phyloP scores from a whole-genome alignment of 2,888 invertebrate genomes.

The Cancer borealis region DNA sequence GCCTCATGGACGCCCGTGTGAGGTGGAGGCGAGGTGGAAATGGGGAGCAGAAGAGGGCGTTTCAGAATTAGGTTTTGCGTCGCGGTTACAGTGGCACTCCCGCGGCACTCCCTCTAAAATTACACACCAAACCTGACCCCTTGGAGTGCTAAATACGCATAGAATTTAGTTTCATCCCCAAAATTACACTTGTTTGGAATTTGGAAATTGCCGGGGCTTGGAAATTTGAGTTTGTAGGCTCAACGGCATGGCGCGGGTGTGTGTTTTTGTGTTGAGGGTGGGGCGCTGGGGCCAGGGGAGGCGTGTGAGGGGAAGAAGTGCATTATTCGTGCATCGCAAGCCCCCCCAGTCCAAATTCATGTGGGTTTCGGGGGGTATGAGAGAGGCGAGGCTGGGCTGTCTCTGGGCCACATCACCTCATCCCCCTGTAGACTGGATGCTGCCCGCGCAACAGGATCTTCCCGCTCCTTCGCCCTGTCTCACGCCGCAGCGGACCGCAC shows the following conservation, averaged over 20 bases:
- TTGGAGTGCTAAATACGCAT: neutral
- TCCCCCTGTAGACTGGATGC: slow-evolving; percentile 63
- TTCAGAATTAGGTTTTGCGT: neutral
- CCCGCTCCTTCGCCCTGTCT: slow-evolving; percentile 13
- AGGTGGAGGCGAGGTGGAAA: neutral
- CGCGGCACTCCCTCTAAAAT: neutral
- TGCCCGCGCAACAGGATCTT: slow-evolving; percentile 24
- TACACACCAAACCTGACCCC: neutral
- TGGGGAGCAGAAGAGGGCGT: slow-evolving; percentile 29
- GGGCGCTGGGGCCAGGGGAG: neutral
- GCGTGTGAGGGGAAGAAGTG: neutral
- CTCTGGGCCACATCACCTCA: slow-evolving; percentile 71
- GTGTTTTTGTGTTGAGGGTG: neutral
- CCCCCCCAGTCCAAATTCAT: neutral
- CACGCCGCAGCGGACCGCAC: slow-evolving; percentile 39
- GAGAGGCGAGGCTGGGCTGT: slow-evolving; percentile 65
- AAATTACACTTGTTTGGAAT: neutral
- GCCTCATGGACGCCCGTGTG: neutral
- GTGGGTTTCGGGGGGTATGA: slow-evolving; percentile 36
- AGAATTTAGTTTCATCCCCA: neutral
- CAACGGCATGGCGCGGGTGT: neutral
- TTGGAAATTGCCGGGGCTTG: slow-evolving; percentile 29
- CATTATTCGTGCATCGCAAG: neutral
- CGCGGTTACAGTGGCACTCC: neutral
- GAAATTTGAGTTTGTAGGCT: slow-evolving; percentile 20